These are phyloP conservation scores for Epinephelus cyanopodus DNA, from an alignment of 2,113 vertebrate species.

Conservation along the genomic window DNA sequence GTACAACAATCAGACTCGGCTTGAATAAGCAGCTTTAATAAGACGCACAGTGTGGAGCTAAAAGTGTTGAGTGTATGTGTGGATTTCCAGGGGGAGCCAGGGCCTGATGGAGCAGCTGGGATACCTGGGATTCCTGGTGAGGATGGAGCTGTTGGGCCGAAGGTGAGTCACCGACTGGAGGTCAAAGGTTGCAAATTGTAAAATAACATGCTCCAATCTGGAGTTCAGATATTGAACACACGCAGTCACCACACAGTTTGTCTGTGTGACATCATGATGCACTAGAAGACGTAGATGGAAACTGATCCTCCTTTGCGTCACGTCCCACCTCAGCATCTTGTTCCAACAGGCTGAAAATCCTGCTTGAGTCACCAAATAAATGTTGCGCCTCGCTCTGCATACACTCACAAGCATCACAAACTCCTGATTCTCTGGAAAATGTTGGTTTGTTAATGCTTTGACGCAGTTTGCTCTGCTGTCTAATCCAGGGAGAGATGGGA, in stretches of 20 bases:
- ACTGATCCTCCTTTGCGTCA: not conserved
- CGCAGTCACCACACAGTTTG: not conserved
- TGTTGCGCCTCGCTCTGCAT: not conserved
- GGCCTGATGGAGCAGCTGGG: slow-evolving; percentile 75
- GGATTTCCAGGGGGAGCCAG: slow-evolving; percentile 78
- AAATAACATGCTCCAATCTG: not conserved
- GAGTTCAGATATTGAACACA: not conserved
- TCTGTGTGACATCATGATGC: not conserved
- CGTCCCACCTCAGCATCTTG: not conserved
- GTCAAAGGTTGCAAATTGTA: not conserved
- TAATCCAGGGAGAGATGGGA: slow-evolving; percentile 81
- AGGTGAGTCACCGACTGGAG: slow-evolving; percentile 66
- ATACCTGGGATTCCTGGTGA: slow-evolving; percentile 85
- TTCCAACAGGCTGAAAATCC: not conserved
- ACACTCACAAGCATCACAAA: not conserved
- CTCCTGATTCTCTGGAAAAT: not conserved
- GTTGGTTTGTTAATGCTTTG: not conserved
- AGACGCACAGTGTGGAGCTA: not conserved
- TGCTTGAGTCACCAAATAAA: not conserved
- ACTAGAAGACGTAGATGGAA: not conserved
- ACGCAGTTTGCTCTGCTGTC: not conserved
- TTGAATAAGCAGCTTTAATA: not conserved
- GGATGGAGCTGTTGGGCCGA: slow-evolving; percentile 80
- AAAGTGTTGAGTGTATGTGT: not conserved
- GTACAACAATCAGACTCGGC: slow-evolving; percentile 42